These are phyloP conservation scores for Mormoops blainvillei DNA, from an alignment of 2,113 vertebrate genomes.

Conservation along the genomic window DNA sequence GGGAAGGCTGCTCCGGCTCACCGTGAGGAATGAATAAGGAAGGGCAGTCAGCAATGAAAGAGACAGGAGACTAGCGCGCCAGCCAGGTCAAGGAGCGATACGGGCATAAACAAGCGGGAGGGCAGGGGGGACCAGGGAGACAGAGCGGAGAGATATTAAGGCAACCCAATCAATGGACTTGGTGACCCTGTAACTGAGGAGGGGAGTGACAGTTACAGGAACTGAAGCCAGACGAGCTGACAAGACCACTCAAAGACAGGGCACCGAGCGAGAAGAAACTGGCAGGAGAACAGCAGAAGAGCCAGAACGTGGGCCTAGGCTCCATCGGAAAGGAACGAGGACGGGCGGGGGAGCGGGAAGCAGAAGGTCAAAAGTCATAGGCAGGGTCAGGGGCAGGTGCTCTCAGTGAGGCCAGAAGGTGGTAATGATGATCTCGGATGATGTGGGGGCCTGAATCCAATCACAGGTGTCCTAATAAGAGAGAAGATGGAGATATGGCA, in stretches of 20 bases:
- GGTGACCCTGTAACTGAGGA: background rate
- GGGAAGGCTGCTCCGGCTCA: background rate
- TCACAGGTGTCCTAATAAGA: background rate
- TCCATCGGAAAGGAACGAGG: background rate
- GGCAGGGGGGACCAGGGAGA: background rate
- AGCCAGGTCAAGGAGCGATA: background rate
- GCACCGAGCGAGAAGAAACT: background rate
- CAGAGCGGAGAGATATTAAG: background rate
- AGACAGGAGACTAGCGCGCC: background rate
- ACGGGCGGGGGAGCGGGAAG: background rate
- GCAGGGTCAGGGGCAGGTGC: background rate
- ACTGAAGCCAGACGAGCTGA: background rate
- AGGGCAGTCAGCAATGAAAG: background rate
- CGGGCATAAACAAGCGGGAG: background rate
- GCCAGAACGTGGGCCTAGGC: background rate
- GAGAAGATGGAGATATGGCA: background rate
- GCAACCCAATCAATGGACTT: background rate
- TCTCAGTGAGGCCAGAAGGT: background rate
- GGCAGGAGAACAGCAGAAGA: accelerated
- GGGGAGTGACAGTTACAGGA: background rate
- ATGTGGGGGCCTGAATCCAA: background rate
- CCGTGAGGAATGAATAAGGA: background rate
- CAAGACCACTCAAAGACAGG: background rate
- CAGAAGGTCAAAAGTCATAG: background rate
- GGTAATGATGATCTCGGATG: background rate